Evolutionary conservation across 2,888 invertebrate species (phyloP), one percentile per base, ranked within the genome.

Genomic region (Cistogaster globosa): DNA sequence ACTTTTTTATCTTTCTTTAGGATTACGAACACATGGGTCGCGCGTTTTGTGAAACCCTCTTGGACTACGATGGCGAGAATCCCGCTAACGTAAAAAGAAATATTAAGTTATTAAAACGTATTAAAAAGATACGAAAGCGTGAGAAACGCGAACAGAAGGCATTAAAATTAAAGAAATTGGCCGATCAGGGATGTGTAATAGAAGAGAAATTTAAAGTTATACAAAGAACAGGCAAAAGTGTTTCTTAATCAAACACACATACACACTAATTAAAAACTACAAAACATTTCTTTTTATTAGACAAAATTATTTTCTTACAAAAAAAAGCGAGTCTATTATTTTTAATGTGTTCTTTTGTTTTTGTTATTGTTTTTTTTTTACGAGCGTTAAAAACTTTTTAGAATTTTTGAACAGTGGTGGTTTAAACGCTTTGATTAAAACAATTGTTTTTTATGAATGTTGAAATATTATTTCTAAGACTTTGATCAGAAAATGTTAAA

Each of bases 11-110:
- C 12, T 45, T 38, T 38, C 11, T 12, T 69, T 93, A 93, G 90
- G 97, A 97, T 90, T 96, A 95, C 90, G 96, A 97, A 91, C 94
- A 96, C 88, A 95, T 98, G 92, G 98, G 98, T 6, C 95, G 96
- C 89, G 95, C 97, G 57, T 98, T 98, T 93, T 98, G 98, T 93
- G 97, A 98, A 93, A 98, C 98, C 0, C 93, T 98, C 38, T 93
- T 98, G 87, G 98, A 98, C 92, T 98, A 97, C 93, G 97, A 96
- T 90, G 98, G 97, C 90, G 96, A 96, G 88, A 96, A 96, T 92
- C 97, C 97, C 0, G 94, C 95, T 90, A 97, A 97, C 94, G 96
- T 95, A 94, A 92, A 92, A 88, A 92, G 90, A 90, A 89, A 90
- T 85, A 90, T 89, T 86, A 90, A 90, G 89, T 86, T 91, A 87